These are phyloP conservation scores for Himalopsyche anomala DNA, from an alignment of 2,888 invertebrate species.

Conservation along the genomic window DNA sequence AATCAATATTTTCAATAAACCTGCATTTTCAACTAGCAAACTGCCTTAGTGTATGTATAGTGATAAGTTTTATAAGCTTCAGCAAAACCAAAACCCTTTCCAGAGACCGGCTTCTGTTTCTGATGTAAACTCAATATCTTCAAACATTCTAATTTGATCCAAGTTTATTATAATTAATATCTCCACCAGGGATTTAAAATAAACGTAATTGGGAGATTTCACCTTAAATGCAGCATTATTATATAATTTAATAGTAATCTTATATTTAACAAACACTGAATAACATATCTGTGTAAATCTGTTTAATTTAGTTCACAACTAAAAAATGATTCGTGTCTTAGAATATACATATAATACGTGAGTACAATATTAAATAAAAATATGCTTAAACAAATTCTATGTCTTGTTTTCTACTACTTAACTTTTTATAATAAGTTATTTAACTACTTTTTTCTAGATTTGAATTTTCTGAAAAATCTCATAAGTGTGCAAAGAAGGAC, in stretches of 20 bases:
- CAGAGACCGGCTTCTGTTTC: slow-evolving; percentile 11
- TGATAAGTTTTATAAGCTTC: slow-evolving; percentile 35
- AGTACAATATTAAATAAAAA: too few species aligned
- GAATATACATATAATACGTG: too few species aligned
- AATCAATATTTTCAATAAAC: background rate
- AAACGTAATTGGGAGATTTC: background rate
- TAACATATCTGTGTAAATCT: too few species aligned
- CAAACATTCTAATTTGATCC: slow-evolving; percentile 29
- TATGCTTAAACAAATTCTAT: too few species aligned
- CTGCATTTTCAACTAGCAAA: slow-evolving; percentile 7
- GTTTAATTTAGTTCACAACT: too few species aligned
- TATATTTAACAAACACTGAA: too few species aligned
- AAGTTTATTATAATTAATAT: slow-evolving; percentile 23
- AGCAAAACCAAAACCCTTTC: slow-evolving; percentile 18
- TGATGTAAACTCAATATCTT: slow-evolving; percentile 38
- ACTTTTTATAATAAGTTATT: too few species aligned
- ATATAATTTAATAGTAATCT: background rate
- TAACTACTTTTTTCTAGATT: too few species aligned
- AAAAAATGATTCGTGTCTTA: too few species aligned
- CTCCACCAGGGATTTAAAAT: slow-evolving; percentile 9
- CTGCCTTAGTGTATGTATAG: background rate
- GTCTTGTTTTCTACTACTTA: too few species aligned
- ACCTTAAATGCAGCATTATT: background rate
- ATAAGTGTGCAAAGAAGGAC: too few species aligned
- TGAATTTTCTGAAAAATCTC: too few species aligned